These are phyloP conservation scores for Cyprinella venusta DNA, from an alignment of 2,797 vertebrate species.

Conservation along the genomic window DNA sequence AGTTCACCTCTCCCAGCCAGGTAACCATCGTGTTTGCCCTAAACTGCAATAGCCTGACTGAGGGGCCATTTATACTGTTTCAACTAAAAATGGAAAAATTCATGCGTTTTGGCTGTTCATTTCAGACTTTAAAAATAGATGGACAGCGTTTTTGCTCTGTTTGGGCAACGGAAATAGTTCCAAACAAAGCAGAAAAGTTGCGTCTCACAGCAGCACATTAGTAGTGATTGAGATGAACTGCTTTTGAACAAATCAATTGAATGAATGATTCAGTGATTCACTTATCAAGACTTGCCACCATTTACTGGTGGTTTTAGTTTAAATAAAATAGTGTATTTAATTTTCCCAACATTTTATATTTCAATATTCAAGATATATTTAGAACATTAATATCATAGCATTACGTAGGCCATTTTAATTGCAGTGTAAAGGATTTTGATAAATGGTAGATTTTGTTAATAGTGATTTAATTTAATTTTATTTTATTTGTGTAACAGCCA, in stretches of 20 bases:
- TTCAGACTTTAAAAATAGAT: no score
- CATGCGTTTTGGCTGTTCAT: no score
- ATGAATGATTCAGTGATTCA: not conserved
- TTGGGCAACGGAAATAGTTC: not conserved
- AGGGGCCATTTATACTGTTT: not conserved
- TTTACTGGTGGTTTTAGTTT: not conserved
- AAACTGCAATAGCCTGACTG: not conserved
- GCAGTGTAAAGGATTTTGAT: not conserved
- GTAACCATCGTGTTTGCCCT: not conserved
- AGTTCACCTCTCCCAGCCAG: not conserved
- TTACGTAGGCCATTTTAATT: not conserved
- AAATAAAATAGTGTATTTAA: not conserved
- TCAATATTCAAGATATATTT: no score
- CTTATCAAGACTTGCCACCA: not conserved
- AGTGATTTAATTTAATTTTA: no score
- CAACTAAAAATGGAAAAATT: no score
- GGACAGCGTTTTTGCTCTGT: not conserved
- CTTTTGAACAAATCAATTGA: not conserved
- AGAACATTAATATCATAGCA: not conserved
- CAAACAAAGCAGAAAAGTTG: not conserved
- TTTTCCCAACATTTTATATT: no score
- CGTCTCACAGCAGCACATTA: not conserved
- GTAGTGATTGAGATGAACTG: not conserved
- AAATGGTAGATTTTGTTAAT: no score
- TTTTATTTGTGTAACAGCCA: not conserved